phyloP scores from a whole-genome alignment of 2,888 invertebrate genomes.

The Ochropacha duplaris region DNA sequence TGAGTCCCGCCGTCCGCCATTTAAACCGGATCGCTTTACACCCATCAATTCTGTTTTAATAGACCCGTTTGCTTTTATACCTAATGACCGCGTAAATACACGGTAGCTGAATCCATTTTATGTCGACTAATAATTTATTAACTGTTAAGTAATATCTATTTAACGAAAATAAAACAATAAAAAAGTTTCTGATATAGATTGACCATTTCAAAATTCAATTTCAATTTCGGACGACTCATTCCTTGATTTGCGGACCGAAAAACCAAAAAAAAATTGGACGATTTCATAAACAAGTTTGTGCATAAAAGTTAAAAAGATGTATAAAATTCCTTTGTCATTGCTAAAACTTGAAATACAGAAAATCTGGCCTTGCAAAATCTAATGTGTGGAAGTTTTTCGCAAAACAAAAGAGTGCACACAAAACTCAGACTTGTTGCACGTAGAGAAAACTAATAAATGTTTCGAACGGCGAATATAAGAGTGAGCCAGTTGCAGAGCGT shows the following conservation, averaged over 20 bases:
- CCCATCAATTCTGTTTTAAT: conserved; percentile 67
- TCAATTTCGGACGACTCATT: too few species aligned
- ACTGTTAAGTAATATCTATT: conserved; percentile 12
- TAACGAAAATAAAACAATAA: too few species aligned
- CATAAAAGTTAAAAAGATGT: background rate
- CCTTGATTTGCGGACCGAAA: too few species aligned
- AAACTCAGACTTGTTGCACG: conserved; percentile 67
- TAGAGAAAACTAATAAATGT: conserved; percentile 65
- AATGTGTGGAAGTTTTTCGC: conserved; percentile 38
- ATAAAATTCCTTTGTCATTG: background rate
- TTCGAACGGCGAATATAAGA: conserved; percentile 55
- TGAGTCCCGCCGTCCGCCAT: conserved; percentile 57
- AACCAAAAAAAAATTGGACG: too few species aligned
- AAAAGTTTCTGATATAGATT: too few species aligned
- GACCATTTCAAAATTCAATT: too few species aligned
- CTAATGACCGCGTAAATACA: conserved; percentile 68
- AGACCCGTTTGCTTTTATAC: conserved; percentile 69
- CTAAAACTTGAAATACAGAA: background rate
- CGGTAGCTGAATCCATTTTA: conserved; percentile 28
- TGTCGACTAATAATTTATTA: conserved; percentile 28
- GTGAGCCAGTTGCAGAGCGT: conserved; percentile 48
- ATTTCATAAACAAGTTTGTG: too few species aligned
- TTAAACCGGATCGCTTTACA: conserved; percentile 70
- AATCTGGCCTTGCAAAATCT: conserved; percentile 22
- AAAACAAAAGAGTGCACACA: conserved; percentile 52